phyloP scores from a whole-genome alignment of 2,888 invertebrate genomes.

The Tipula confusa region DNA sequence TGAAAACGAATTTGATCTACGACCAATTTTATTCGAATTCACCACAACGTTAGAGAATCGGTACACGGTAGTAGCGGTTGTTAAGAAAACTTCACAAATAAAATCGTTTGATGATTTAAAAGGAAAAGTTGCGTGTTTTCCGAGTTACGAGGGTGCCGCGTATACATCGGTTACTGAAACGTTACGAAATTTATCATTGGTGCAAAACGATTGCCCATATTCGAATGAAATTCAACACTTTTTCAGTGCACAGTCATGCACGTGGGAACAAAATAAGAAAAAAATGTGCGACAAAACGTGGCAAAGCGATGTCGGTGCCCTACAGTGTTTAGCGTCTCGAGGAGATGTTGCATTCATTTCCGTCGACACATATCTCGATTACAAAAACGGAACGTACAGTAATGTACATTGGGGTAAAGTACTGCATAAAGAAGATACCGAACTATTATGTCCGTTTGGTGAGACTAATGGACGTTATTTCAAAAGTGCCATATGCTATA shows the following conservation, averaged over 20 bases:
- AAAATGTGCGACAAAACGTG: conserved; percentile 45
- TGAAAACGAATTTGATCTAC: conserved; percentile 54
- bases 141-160: conserved; percentile 70
- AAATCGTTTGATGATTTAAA: conserved; percentile 58
- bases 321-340: conserved; percentile 62
- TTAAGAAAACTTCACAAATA: conserved; percentile 57
- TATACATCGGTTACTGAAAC: conserved; percentile 58
- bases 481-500: conserved; percentile 52
- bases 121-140: conserved; percentile 73
- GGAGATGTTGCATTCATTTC: conserved; percentile 77
- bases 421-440: conserved; percentile 50
- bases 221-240: conserved; percentile 43
- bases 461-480: conserved; percentile 33
- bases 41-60: conserved; percentile 45
- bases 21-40: conserved; percentile 45
- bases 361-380: conserved; percentile 57
- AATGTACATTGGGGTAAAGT: conserved; percentile 45
- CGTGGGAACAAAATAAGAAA: conserved; percentile 49
- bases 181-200: conserved; percentile 51
- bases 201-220: conserved; percentile 41
- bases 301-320: conserved; percentile 59
- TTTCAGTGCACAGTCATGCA: conserved; percentile 67
- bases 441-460: conserved; percentile 56
- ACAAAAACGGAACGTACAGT: conserved; percentile 55
- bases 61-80: conserved; percentile 60